Base-by-base conservation (phyloP, 2,797 vertebrate species). In the Parotocinclus haroldoi region DNA sequence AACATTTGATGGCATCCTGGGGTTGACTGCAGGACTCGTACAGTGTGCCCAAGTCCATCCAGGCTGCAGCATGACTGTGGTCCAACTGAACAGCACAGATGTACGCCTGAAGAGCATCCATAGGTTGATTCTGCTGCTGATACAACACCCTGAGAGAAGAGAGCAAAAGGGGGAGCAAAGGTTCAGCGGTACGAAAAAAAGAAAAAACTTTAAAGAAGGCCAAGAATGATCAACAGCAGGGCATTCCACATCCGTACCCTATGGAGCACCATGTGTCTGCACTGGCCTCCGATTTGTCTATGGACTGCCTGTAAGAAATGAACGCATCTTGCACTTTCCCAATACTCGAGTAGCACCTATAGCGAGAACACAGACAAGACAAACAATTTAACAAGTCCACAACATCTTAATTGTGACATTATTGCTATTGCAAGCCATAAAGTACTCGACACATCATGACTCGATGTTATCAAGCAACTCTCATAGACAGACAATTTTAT, bases 251-350 rank as follows among this genome's bases (percentile, higher is more conserved):
- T 40, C 10, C 92, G 91, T 88, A 96, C 94, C 95, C 94, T 92
- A 98, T 99, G 83, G 96, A 98, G 94, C 96, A 99, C 96, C 96
- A 99, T 76, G 96, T 99, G 87, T 99, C 96, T 79, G 96, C 96
- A 80, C 96, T 98, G 87, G 96, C 95, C 91, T 99, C 96, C 10
- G 96, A 99, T 88, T 99, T 99, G 88, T 99, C 96, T 80, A 99
- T 99, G 87, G 96, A 99, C 86, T 99, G 96, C 82, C 96, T 92
- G 81, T 99, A 99, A 80, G 96, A 99, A 90, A 99, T 94, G 90
- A 99, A 99, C 83, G 96, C 96, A 93, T 98, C 96, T 87, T 99
- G 96, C 89, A 99, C 96, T 91, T 98, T 99, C 83, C 96, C 96
- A 86, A 96, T 95, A 91, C 94, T 95, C 83, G 94, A 96, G 84